Evolutionary conservation across 2,797 vertebrate genomes (phyloP).

Genomic region (Danio jaintianensis): DNA sequence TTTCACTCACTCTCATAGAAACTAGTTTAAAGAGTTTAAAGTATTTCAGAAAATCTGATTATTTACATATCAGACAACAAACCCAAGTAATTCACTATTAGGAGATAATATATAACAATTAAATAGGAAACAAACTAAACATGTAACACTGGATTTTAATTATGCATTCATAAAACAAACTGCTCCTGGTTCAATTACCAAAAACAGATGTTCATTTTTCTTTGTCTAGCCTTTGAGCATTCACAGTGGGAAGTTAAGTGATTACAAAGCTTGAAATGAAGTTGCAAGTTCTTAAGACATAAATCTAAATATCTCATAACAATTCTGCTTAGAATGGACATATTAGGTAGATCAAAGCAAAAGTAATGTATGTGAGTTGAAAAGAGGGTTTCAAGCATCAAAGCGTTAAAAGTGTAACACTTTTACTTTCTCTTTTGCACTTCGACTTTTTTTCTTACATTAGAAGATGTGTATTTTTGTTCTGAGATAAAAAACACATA

Average conservation of each 20-base stretch:
- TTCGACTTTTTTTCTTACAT: no score
- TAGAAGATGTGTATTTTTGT: no score
- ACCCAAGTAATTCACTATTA: neutral
- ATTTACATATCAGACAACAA: slow-evolving; percentile 4
- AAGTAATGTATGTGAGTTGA: neutral
- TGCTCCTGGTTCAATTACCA: neutral
- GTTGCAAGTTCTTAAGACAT: neutral
- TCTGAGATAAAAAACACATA: no score
- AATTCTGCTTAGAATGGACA: neutral
- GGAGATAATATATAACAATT: neutral
- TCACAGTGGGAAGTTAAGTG: neutral
- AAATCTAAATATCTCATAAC: neutral
- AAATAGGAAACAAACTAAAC: neutral
- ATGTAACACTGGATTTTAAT: neutral
- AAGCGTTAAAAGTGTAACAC: no score
- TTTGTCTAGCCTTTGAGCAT: neutral
- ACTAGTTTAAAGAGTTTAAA: neutral
- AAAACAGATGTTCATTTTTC: slow-evolving; percentile 12
- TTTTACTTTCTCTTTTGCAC: no score
- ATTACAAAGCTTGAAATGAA: slow-evolving; percentile 9
- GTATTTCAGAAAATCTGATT: neutral
- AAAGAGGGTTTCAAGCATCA: no score
- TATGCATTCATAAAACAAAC: slow-evolving; percentile 14
- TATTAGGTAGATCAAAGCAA: neutral
- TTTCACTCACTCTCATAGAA: slow-evolving; percentile 31